These are phyloP conservation scores for Dexiosoma caninum DNA, from an alignment of 2,888 invertebrate genomes.

Conservation along the genomic window DNA sequence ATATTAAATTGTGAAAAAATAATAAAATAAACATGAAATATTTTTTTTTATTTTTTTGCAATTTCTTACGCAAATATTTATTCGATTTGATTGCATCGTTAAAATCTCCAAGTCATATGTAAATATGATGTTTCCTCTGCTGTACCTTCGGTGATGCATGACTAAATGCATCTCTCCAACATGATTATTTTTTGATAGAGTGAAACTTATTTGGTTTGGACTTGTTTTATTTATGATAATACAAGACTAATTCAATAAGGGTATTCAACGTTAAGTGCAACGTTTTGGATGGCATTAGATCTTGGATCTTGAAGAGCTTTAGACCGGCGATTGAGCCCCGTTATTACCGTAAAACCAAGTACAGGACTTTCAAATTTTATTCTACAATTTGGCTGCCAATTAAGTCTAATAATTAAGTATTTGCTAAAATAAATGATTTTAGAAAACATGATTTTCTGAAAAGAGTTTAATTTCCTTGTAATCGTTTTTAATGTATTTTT, in stretches of 20 bases:
- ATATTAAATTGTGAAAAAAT: too few species aligned
- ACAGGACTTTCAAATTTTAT: too few species aligned
- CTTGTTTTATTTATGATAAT: not conserved
- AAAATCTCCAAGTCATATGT: slow-evolving; percentile 32
- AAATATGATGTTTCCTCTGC: slow-evolving; percentile 30
- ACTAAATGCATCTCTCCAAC: slow-evolving; percentile 23
- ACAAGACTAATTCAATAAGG: not conserved
- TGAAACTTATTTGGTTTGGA: not conserved
- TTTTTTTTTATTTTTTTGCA: not conserved
- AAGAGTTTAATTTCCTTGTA: too few species aligned
- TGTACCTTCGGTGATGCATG: slow-evolving; percentile 38
- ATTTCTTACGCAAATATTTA: slow-evolving; percentile 37
- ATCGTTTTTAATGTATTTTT: too few species aligned
- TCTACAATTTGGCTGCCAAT: too few species aligned
- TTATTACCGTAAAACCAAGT: too few species aligned
- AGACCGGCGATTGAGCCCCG: too few species aligned
- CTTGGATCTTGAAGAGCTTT: too few species aligned
- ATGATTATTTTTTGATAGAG: not conserved
- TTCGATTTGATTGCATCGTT: slow-evolving; percentile 54
- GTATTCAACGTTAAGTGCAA: not conserved
- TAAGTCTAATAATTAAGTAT: too few species aligned
- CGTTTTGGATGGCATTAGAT: too few species aligned
- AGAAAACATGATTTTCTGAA: too few species aligned
- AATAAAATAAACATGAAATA: not conserved
- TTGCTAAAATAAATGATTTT: too few species aligned